Conservation (phyloP, 2,888 invertebrate species). For the Heliconius ethilla region DNA sequence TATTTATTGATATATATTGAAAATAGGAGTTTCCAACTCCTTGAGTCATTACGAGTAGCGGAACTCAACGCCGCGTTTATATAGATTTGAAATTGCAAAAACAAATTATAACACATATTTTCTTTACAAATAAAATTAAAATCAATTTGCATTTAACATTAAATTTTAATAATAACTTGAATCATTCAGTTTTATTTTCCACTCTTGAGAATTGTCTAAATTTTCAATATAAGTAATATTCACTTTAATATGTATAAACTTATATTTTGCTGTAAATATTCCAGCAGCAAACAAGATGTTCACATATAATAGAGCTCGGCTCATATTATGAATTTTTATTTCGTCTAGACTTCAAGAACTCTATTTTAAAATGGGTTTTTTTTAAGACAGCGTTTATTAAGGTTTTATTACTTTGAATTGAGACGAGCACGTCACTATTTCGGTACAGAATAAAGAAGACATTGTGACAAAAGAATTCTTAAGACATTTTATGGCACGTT, state of each 20-base stretch:
- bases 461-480: conserved; percentile 21
- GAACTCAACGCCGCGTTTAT: too few relatives aligned
- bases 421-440: conserved; percentile 9
- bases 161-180: neutral
- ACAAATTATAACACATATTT: neutral
- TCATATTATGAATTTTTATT: conserved; percentile 33
- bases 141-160: neutral
- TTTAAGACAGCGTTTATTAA: conserved; percentile 16
- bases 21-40: too few relatives aligned
- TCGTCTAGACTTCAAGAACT: conserved; percentile 32
- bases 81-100: neutral
- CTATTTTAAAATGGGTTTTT: conserved; percentile 24
- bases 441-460: conserved; percentile 15
- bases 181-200: neutral
- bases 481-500: conserved; percentile 35
- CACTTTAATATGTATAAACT: neutral
- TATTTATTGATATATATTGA: too few relatives aligned
- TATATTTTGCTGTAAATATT: neutral
- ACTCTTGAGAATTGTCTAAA: neutral
- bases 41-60: too few relatives aligned
- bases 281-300: neutral
- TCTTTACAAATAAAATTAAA: neutral
- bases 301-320: neutral
- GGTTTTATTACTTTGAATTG: conserved; percentile 9
- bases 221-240: neutral